Base-by-base conservation (phyloP, 2,797 vertebrate genomes). In the Pangasius djambal region DNA sequence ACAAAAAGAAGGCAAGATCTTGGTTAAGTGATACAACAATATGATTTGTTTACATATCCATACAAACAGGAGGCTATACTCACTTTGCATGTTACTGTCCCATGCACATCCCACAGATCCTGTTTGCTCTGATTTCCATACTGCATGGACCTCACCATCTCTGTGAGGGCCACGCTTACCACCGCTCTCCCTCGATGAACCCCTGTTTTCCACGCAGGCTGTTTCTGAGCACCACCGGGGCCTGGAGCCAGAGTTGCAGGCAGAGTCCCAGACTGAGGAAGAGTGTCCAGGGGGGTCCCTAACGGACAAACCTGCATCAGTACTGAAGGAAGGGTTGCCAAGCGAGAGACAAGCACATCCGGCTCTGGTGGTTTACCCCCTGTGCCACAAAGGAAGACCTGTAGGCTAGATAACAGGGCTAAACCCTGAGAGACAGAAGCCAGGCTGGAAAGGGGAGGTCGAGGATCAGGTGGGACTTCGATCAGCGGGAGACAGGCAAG, bases 91-190 rank as follows among this genome's bases (percentile, higher is more conserved):
- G 96, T 97, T 55, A 99, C 97, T 50, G 96, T 94, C 92, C 98
- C 98, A 31, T 95, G 97, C 67, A 99, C 98, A 87, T 98, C 98
- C 98, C 98, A 99, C 3, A 94, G 93, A 92, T 99, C 98, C 90
- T 97, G 97, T 87, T 95, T 93, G 89, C 96, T 97, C 15, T 78
- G 95, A 92, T 96, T 97, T 90, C 96, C 96, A 63, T 98, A 98
- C 90, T 99, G 98, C 97, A 98, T 97, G 57, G 97, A 98, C 85
- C 97, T 97, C 75, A 99, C 97, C 12, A 97, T 97, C 95, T 99
- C 98, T 10, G 93, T 94, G 90, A 99, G 95, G 10, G 95, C 95
- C 69, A 98, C 94, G 0, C 94, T 97, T 72, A 99, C 97, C 63
- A 96, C 94, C 44, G 98, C 96, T 84, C 97, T 97, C 78, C 98